phyloP scores from a whole-genome alignment of 2,888 invertebrate species.

The Pollenia labialis region DNA sequence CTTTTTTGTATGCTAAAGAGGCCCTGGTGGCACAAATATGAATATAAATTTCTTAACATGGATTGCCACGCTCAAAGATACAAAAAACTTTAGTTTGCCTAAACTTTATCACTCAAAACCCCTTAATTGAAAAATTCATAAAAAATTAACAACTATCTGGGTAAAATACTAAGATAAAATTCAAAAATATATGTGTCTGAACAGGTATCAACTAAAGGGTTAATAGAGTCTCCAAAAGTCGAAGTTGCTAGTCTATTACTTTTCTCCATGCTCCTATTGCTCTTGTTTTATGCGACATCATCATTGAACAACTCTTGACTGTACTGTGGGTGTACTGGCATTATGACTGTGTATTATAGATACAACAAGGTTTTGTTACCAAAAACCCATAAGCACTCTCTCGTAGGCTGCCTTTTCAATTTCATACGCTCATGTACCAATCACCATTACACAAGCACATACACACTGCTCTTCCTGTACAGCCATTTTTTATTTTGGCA shows the following conservation, averaged over 20 bases:
- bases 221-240: too few relatives aligned
- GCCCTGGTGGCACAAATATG: too few relatives aligned
- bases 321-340: not conserved
- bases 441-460: not conserved
- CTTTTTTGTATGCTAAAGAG: too few relatives aligned
- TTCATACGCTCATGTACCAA: not conserved
- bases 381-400: not conserved
- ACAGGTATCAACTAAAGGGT: too few relatives aligned
- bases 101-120: too few relatives aligned
- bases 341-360: not conserved
- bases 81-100: too few relatives aligned
- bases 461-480: not conserved
- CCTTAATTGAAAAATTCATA: too few relatives aligned
- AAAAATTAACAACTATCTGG: too few relatives aligned
- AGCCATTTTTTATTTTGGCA: not conserved
- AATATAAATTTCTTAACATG: too few relatives aligned
- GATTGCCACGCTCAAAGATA: too few relatives aligned
- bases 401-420: not conserved
- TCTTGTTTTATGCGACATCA: not conserved
- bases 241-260: not conserved
- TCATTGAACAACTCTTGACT: conserved; percentile 40
- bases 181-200: too few relatives aligned
- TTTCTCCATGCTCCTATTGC: not conserved
- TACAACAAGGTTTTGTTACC: not conserved
- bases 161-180: too few relatives aligned